phyloP scores from a whole-genome alignment of 2,888 invertebrate genomes.

The Zygaena filipendulae region DNA sequence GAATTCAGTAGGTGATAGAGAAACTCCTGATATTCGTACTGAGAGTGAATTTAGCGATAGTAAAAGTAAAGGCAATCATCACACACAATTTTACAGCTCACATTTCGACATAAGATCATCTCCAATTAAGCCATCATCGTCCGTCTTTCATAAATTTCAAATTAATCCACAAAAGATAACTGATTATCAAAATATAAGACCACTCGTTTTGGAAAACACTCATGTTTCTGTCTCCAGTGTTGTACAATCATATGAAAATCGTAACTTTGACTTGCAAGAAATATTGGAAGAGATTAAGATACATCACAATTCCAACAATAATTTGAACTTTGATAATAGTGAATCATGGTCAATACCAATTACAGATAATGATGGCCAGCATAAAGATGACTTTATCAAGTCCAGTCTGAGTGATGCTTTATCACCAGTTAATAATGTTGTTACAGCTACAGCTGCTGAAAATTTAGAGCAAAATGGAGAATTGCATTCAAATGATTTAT shows the following conservation, averaged over 20 bases:
- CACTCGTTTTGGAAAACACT: conserved; percentile 2
- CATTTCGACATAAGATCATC: conserved; percentile 59
- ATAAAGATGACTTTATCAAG: conserved; percentile 15
- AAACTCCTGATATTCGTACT: too few species aligned
- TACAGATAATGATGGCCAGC: conserved; percentile 24
- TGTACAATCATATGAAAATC: conserved; percentile 15
- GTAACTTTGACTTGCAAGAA: too few species aligned
- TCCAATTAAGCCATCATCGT: conserved; percentile 50
- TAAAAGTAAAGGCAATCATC: conserved; percentile 24
- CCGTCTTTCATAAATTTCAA: conserved; percentile 52
- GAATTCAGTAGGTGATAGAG: conserved; percentile 12
- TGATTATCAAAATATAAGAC: conserved; percentile 2
- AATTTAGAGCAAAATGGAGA: conserved; percentile 18
- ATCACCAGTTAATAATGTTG: conserved; percentile 11
- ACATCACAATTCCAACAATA: conserved; percentile 36
- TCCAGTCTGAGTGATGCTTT: neutral
- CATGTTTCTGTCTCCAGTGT: conserved; percentile 6
- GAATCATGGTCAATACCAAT: conserved; percentile 39
- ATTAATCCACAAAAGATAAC: conserved; percentile 42
- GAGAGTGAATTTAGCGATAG: conserved; percentile 12
- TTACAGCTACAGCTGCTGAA: conserved; percentile 16
- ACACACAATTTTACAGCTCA: conserved; percentile 48
- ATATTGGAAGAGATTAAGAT: too few species aligned
- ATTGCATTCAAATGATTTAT: conserved; percentile 17
- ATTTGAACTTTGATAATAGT: conserved; percentile 36